These are phyloP conservation scores for Noctua fimbriata DNA, from an alignment of 2,888 invertebrate species.

Conservation along the genomic window DNA sequence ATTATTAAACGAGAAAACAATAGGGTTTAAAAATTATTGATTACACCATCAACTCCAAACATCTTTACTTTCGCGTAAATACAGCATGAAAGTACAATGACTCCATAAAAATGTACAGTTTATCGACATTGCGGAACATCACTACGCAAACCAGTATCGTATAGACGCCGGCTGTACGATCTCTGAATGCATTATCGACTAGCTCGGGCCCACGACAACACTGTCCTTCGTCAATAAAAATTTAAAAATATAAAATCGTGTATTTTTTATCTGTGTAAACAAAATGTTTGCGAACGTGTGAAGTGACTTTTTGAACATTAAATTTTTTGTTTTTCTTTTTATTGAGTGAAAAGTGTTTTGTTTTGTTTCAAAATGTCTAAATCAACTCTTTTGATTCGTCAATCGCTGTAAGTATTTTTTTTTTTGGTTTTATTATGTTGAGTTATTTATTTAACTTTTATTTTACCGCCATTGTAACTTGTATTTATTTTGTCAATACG, in stretches of 20 bases:
- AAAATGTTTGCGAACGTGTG: constrained; percentile 61
- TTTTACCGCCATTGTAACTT: constrained; percentile 4
- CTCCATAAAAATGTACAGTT: constrained; percentile 41
- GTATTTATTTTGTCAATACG: neutral
- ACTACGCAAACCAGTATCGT: constrained; percentile 72
- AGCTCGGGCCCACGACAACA: constrained; percentile 68
- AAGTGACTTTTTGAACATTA: constrained; percentile 59
- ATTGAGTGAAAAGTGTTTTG: constrained; percentile 56
- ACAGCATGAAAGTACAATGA: constrained; percentile 18
- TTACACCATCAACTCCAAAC: neutral
- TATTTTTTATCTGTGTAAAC: constrained; percentile 49
- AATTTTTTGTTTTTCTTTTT: constrained; percentile 46
- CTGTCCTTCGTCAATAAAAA: constrained; percentile 61
- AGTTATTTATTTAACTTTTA: neutral
- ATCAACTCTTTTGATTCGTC: constrained; percentile 73
- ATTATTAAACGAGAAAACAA: constrained; percentile 30
- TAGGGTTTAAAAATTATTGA: constrained; percentile 3
- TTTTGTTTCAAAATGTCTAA: constrained; percentile 72
- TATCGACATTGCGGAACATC: constrained; percentile 70
- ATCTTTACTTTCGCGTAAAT: neutral
- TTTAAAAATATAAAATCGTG: constrained; percentile 27
- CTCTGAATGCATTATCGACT: constrained; percentile 77
- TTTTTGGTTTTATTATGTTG: constrained; percentile 35
- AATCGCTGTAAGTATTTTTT: constrained; percentile 76
- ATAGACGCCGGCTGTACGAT: constrained; percentile 71